These are phyloP conservation scores for Clarias gariepinus DNA, from an alignment of 2,113 vertebrate species.

Conservation along the genomic window DNA sequence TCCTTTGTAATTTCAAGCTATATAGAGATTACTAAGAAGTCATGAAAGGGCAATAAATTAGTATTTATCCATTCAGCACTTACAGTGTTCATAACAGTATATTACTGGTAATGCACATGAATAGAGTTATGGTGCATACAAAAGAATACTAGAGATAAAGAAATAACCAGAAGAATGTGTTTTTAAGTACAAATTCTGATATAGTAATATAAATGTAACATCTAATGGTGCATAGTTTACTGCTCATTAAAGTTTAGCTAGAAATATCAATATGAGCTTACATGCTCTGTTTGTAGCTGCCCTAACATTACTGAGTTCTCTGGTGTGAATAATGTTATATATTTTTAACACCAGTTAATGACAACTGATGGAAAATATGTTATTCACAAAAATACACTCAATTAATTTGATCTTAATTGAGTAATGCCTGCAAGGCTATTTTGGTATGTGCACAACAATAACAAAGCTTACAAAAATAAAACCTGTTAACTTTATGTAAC, in stretches of 20 bases:
- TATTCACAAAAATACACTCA: background rate
- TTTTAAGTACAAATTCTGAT: background rate
- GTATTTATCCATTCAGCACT: conserved; percentile 1
- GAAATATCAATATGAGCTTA: background rate
- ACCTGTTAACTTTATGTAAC: background rate
- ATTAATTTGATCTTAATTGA: background rate
- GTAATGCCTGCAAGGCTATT: background rate
- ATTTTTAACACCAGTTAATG: background rate
- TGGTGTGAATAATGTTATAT: background rate
- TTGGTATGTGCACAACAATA: background rate
- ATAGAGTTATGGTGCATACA: background rate
- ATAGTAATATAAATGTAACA: background rate
- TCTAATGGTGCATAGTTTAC: background rate
- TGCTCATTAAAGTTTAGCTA: background rate
- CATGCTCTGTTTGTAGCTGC: background rate
- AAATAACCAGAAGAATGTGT: background rate
- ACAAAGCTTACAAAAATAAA: background rate
- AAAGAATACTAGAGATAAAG: background rate
- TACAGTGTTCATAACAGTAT: conserved; percentile 7
- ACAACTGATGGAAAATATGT: background rate
- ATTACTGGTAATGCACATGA: background rate
- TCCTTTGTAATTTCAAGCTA: conserved; percentile 9
- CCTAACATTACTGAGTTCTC: background rate
- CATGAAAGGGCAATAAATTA: conserved; percentile 16
- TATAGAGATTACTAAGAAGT: conserved; percentile 12